Evolutionary conservation across 2,797 vertebrate species (phyloP).

Genomic region (Denticeps clupeoides): DNA sequence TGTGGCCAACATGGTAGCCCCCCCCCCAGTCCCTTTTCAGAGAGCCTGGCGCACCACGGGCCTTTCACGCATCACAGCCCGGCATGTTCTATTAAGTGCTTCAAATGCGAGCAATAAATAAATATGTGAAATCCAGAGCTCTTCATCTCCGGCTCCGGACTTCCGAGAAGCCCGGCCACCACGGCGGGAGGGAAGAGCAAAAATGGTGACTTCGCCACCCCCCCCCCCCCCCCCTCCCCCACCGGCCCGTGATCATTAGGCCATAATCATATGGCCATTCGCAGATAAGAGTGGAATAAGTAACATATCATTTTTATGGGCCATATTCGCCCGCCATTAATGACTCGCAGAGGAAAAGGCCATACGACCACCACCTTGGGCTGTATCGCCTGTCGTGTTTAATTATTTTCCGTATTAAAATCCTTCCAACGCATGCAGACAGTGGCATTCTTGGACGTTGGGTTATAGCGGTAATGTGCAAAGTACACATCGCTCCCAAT

Average conservation of each 20-base stretch:
- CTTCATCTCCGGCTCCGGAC: conserved; percentile 32
- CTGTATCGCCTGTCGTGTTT: conserved; percentile 43
- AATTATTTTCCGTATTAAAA: conserved; percentile 47
- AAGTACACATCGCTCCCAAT: conserved; percentile 12
- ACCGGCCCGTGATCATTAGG: conserved; percentile 44
- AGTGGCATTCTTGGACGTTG: conserved; percentile 21
- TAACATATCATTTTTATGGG: conserved; percentile 46
- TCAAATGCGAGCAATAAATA: conserved; percentile 46
- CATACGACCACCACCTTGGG: conserved; percentile 51
- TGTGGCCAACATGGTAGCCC: no score
- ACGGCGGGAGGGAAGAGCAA: conserved; percentile 29
- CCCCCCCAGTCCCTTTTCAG: no score
- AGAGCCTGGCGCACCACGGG: no score
- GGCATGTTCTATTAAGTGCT: conserved; percentile 42
- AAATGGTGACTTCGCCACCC: no score
- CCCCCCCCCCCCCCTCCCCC: no score
- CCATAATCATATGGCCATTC: conserved; percentile 41
- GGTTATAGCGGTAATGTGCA: conserved; percentile 15
- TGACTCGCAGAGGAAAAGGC: conserved; percentile 39
- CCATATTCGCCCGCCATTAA: conserved; percentile 39
- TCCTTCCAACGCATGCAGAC: conserved; percentile 41
- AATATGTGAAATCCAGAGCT: conserved; percentile 49
- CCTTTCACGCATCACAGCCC: conserved; percentile 43
- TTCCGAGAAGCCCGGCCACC: not conserved
- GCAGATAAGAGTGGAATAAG: conserved; percentile 37